Base-by-base conservation (phyloP, 2,113 vertebrate species). In the Peromyscus polionotus region DNA sequence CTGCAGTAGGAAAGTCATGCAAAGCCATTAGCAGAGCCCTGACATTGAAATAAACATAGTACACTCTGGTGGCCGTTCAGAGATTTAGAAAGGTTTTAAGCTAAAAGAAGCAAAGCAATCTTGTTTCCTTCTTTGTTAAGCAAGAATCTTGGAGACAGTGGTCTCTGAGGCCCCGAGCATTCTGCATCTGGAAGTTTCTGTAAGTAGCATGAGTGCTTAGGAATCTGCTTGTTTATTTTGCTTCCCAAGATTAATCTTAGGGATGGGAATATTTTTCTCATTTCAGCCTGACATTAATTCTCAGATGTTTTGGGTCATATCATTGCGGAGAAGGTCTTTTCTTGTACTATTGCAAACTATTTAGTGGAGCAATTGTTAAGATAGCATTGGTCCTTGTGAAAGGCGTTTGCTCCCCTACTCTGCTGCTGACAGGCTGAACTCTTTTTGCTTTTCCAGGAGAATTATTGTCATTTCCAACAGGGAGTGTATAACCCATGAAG, bases 141-240 rank as follows among this genome's bases (percentile, higher is more conserved):
- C 5, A 5, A 57, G 11, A 51, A 1, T 90, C 79, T 90, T 95
- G 59, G 81, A 63, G 67, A 5, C 0, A 7, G 19, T 79, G 42
- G 54, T 88, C 33, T 89, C 63, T 13, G 68, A 95, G 57, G 67
- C 75, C 39, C 67, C 0, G 39, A 95, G 73, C 79, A 13, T 75
- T 96, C 61, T 77, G 85, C 39, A 42, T 75, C 65, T 86, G 67
- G 93, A 54, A 24, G 85, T 94, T 98, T 98, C 95, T 79, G 39
- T 45, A 92, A 86, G 75, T 94, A 89, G 76, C 70, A 88, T 59
- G 89, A 96, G 96, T 96, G 95, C 93, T 96, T 83, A 94, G 45
- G 83, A 92, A 97, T 94, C 0, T 79, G 84, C 80, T 76, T 94
- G 51, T 92, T 97, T 98, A 51, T 97, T 98, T 98, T 97, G 84